A percentile compares a stretch with the other conserved stretches of the same genome.
Evolutionary conservation across 1,140 invertebrate species (phyloP).

Genomic region (Drosophila rufa): DNA sequence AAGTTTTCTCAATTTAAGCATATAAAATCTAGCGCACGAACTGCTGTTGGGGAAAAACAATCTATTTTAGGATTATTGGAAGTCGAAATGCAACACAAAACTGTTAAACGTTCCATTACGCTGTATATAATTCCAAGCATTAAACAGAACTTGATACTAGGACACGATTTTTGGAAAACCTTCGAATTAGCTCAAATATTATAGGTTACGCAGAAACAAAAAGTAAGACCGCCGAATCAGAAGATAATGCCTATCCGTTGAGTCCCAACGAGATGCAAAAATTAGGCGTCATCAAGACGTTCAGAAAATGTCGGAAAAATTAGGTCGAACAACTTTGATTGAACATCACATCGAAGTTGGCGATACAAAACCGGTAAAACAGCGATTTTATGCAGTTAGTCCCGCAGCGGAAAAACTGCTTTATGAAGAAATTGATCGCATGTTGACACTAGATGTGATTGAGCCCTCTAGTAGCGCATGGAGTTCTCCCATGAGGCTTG

Average conservation of each 20-base stretch:
- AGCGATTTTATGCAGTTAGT: not conserved
- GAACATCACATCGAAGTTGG: not conserved
- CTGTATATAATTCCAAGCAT: conserved; percentile 5
- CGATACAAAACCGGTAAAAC: not conserved
- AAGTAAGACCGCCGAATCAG: too few species aligned
- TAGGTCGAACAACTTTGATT: too few species aligned
- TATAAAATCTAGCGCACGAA: not conserved
- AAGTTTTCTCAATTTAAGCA: not conserved
- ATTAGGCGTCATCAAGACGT: not conserved
- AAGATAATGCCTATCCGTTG: too few species aligned
- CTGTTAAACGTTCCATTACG: not conserved
- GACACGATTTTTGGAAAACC: too few species aligned
- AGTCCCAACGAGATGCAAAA: not conserved
- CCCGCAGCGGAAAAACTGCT: not conserved
- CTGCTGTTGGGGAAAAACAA: not conserved
- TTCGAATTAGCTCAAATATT: too few species aligned
- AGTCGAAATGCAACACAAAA: not conserved
- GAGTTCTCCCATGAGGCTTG: not conserved
- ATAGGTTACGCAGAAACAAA: too few species aligned
- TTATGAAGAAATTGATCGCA: conserved; percentile 3
- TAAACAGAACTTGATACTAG: not conserved
- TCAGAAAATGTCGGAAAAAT: too few species aligned
- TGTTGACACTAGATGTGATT: not conserved
- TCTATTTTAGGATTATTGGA: not conserved
- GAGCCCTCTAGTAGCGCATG: not conserved